Evolutionary conservation across 2,888 invertebrate genomes (phyloP).

Genomic region (Argyresthia albistria): DNA sequence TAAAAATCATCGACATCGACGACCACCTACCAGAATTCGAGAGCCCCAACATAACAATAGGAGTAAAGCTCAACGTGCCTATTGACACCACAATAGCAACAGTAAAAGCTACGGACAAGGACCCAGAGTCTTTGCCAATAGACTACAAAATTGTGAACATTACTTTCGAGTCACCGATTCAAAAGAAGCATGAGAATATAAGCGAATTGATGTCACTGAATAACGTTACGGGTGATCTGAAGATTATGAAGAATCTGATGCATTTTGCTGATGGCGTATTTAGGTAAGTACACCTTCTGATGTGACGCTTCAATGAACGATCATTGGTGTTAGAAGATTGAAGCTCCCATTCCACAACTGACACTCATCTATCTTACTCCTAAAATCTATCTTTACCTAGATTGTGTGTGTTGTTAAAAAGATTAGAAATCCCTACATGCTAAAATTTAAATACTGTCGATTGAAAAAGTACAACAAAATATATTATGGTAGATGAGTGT

Average conservation of each 20-base stretch:
- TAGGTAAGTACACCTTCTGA: conserved; percentile 39
- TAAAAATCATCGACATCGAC: conserved; percentile 79
- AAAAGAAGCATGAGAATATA: conserved; percentile 51
- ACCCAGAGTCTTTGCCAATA: conserved; percentile 77
- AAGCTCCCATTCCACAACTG: no score
- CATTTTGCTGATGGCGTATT: conserved; percentile 78
- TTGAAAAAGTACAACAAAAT: neutral
- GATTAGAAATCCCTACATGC: no score
- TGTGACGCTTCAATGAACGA: no score
- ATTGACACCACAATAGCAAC: conserved; percentile 79
- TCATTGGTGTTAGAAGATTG: no score
- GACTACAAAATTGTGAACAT: conserved; percentile 74
- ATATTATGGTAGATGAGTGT: neutral
- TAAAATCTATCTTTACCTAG: no score
- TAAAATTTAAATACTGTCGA: no score
- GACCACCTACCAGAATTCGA: conserved; percentile 81
- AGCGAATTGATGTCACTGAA: conserved; percentile 75
- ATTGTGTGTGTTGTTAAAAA: no score
- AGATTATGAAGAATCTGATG: conserved; percentile 77
- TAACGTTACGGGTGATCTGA: conserved; percentile 78
- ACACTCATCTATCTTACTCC: no score
- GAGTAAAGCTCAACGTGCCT: conserved; percentile 82
- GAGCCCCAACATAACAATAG: conserved; percentile 75
- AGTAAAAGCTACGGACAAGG: conserved; percentile 77
- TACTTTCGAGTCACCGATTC: conserved; percentile 68